A percentile compares a stretch with the other conserved stretches of the same genome.
These are phyloP conservation scores for Anoplius nigerrimus DNA, from an alignment of 2,888 invertebrate genomes.

Conservation along the genomic window DNA sequence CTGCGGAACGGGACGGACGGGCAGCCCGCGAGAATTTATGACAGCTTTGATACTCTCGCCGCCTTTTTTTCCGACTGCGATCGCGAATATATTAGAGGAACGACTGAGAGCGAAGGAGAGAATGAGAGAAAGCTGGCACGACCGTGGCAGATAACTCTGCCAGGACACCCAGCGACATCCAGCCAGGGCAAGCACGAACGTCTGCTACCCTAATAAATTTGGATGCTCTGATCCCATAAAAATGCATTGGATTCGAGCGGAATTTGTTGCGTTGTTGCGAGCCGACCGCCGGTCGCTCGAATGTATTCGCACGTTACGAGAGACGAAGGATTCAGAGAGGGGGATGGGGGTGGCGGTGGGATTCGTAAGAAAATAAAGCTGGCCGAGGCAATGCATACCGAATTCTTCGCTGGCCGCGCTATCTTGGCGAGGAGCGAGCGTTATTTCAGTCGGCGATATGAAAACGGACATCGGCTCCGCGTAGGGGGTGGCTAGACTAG, in stretches of 20 bases:
- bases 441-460: constrained; percentile 3
- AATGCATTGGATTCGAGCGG: constrained; percentile 66
- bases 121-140: not conserved
- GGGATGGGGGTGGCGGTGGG: constrained; percentile 24
- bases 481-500: too few relatives aligned
- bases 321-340: constrained; percentile 17
- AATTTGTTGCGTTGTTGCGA: too few relatives aligned
- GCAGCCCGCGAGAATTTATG: constrained; percentile 57
- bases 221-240: constrained; percentile 66
- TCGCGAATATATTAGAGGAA: constrained; percentile 62
- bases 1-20: too few relatives aligned
- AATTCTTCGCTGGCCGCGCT: constrained; percentile 47
- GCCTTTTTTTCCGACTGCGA: constrained; percentile 51
- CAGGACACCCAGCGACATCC: too few relatives aligned
- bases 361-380: constrained; percentile 57
- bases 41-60: constrained; percentile 61
- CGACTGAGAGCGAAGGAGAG: not conserved
- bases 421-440: constrained; percentile 32
- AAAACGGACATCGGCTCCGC: too few relatives aligned
- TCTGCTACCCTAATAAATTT: constrained; percentile 66
- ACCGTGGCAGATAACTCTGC: constrained; percentile 20
- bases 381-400: constrained; percentile 58
- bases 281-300: too few relatives aligned
- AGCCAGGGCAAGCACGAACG: constrained; percentile 47
- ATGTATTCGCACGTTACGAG: constrained; percentile 26